Evolutionary conservation across 2,797 vertebrate genomes (phyloP).

Genomic region (Synaphobranchus kaupii): DNA sequence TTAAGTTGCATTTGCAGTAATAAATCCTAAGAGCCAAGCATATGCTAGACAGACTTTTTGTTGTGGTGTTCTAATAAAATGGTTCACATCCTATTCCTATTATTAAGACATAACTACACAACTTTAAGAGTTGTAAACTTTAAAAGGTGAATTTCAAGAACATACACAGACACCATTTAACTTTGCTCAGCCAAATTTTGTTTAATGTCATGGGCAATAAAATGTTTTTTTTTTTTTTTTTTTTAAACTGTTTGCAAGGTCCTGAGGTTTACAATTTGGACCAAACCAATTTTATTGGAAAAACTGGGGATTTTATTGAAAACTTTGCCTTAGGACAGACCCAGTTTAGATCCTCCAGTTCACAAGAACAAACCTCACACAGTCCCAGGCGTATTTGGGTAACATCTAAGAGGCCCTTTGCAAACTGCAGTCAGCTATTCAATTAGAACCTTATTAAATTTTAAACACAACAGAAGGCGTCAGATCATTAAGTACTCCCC

Average conservation of each 20-base stretch:
- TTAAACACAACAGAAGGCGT: constrained; percentile 25
- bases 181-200: background rate
- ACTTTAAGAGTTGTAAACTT: background rate
- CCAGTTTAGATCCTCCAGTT: background rate
- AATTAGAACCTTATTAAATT: constrained; percentile 21
- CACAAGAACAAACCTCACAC: background rate
- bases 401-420: background rate
- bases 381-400: background rate
- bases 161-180: background rate
- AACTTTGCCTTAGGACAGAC: background rate
- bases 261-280: background rate
- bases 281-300: background rate
- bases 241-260: background rate
- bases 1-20: background rate
- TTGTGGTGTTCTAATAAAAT: background rate
- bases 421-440: constrained; percentile 5
- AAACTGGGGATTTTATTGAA: background rate
- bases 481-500: constrained; percentile 12
- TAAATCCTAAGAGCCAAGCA: background rate
- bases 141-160: background rate
- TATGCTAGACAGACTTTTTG: background rate
- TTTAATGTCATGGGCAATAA: background rate
- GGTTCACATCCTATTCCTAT: background rate
- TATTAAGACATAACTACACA: background rate
- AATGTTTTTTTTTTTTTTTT: background rate